Base-by-base conservation (phyloP, 2,797 vertebrate genomes). In the Alcedo atthis region DNA sequence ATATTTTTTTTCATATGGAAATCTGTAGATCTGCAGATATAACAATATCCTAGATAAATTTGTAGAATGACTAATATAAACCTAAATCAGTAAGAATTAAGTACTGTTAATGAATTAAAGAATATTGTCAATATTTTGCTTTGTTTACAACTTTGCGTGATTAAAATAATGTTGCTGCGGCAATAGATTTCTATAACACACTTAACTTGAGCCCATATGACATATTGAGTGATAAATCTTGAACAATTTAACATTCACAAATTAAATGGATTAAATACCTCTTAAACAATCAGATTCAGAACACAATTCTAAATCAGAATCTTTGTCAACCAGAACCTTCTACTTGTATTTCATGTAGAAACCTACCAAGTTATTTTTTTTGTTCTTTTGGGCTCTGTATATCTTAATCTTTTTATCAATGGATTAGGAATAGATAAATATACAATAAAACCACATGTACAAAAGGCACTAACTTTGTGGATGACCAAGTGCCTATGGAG, bases 1-100 rank as follows among this genome's bases (percentile, higher is more conserved):
- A 1, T 17, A 0, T 0, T 0, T 22, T 28, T 10, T 61, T 80
- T 49, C 19, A 4, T 37, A 17, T 37, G 12, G 18, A 64, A 90
- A 79, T 1, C 3, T 64, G 20, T 9, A 37, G 8, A 25, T 75
- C 10, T 68, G 43, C 25, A 73, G 9, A 22, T 62, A 24, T 2
- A 66, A 24, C 3, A 61, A 2, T 12, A 24, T 54, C 3, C 9
- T 33, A 63, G 17, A 76, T 0, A 40, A 45, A 90, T 58, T 37
- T 2, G 1, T 15, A 32, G 22, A 73, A 67, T 8, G 4, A 4
- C 5, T 69, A 48, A 76, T 40, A 62, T 15, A 37, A 88, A 86
- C 57, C 2, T 20, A 8, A 59, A 21, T 7, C 11, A 78, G 32
- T 28, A 21, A 75, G 4, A 69, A 81, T 59, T 2, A 3, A 57